Evolutionary conservation across 1,140 invertebrate species (phyloP).

Genomic region (Tetramorium alpestre): DNA sequence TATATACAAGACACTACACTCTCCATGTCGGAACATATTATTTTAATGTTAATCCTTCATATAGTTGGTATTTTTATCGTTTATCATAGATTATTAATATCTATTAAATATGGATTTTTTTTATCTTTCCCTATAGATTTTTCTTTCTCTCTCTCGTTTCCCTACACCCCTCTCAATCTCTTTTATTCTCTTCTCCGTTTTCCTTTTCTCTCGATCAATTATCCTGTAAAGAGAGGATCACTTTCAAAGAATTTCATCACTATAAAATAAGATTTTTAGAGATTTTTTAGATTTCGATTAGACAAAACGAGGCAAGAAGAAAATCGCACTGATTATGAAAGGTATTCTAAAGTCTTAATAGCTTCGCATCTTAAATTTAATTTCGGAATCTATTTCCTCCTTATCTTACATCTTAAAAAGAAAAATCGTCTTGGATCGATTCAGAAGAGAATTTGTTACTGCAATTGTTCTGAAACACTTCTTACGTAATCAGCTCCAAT

Average conservation of each 20-base stretch:
- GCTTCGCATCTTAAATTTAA: slow-evolving; percentile 9
- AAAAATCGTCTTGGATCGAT: not conserved
- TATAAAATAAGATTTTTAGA: not conserved
- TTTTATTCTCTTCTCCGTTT: not conserved
- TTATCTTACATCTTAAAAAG: no score
- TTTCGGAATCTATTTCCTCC: not conserved
- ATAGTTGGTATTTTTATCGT: slow-evolving; percentile 80
- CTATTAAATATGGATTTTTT: slow-evolving; percentile 73
- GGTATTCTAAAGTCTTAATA: not conserved
- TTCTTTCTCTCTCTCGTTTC: slow-evolving; percentile 57
- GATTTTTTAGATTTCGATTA: not conserved
- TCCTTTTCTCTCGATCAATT: slow-evolving; percentile 8
- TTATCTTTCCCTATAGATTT: slow-evolving; percentile 56
- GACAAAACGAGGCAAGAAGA: not conserved
- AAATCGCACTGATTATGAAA: not conserved
- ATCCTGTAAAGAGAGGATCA: slow-evolving; percentile 37
- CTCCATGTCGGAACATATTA: slow-evolving; percentile 84
- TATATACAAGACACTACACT: slow-evolving; percentile 86
- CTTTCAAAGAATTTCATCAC: slow-evolving; percentile 13
- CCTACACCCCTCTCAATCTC: not conserved
- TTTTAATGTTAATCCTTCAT: slow-evolving; percentile 82
- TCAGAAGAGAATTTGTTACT: not conserved
- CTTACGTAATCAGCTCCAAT: not conserved
- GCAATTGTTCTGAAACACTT: not conserved
- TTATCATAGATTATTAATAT: slow-evolving; percentile 79